Conservation (phyloP, 1,140 invertebrate genomes). For the Aphaenogaster ashmeadi region DNA sequence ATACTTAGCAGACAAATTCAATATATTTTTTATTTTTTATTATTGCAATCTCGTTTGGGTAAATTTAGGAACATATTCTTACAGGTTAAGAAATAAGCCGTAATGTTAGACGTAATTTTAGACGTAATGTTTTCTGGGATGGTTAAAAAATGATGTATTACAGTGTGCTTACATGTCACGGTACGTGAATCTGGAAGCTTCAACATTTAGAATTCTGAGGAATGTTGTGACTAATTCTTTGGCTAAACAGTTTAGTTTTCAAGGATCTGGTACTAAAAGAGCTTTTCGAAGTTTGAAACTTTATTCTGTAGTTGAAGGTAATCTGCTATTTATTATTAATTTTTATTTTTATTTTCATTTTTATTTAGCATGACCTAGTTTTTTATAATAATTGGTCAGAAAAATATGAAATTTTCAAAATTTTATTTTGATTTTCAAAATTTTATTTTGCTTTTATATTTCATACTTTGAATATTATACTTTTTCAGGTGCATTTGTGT, state of each 20-base stretch:
- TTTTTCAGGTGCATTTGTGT: slow-evolving; percentile 3
- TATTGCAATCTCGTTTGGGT: neutral
- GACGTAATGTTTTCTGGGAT: too few species aligned
- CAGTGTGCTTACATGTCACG: slow-evolving; percentile 1
- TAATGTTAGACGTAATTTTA: too few species aligned
- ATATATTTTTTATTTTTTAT: neutral
- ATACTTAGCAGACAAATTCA: neutral
- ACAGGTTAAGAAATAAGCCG: neutral
- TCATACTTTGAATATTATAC: neutral
- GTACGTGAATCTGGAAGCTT: neutral
- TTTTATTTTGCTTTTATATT: neutral
- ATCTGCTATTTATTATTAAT: neutral
- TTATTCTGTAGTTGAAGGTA: slow-evolving; percentile 2
- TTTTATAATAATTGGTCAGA: neutral
- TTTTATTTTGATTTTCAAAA: neutral
- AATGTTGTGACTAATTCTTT: neutral
- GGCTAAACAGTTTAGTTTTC: neutral
- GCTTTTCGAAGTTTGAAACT: neutral
- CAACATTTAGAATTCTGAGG: neutral
- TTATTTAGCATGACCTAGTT: neutral
- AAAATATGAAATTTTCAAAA: slow-evolving; percentile 1
- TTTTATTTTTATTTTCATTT: too few species aligned
- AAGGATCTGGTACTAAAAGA: neutral
- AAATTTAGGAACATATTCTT: neutral
- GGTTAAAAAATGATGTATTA: neutral